Evolutionary conservation across 1,140 invertebrate genomes (phyloP).

Genomic region (Popillia japonica): DNA sequence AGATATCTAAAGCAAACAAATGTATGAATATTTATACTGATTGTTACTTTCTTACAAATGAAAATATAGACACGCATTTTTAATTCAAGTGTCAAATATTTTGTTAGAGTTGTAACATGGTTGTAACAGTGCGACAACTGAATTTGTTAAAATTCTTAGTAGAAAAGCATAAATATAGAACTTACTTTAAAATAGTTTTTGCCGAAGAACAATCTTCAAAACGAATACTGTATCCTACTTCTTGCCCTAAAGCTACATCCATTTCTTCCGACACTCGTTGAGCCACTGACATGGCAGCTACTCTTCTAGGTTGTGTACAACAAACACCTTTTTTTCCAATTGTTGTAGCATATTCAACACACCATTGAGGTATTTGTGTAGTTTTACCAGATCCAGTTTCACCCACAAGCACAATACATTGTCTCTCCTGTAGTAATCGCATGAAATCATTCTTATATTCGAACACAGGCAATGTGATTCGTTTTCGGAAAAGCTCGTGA

Average conservation of each 20-base stretch:
- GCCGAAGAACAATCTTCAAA: constrained; percentile 99
- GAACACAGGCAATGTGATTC: constrained; percentile 80
- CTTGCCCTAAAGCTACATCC: constrained; percentile 93
- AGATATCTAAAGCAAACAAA: too few species aligned
- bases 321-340: constrained; percentile 85
- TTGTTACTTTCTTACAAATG: too few species aligned
- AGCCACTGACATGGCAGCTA: constrained; percentile 99
- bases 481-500: constrained; percentile 23
- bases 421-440: constrained; percentile 87
- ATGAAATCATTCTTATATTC: constrained; percentile 97
- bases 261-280: constrained; percentile 99
- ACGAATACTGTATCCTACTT: constrained; percentile 99
- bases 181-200: constrained; percentile 82
- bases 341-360: constrained; percentile 85
- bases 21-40: too few species aligned
- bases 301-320: constrained; percentile 96
- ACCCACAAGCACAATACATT: constrained; percentile 93
- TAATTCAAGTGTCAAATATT: too few species aligned
- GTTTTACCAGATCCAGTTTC: constrained; percentile 98
- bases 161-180: constrained; percentile 38
- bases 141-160: too few species aligned
- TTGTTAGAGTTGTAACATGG: too few species aligned
- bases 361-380: constrained; percentile 94
- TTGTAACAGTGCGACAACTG: too few species aligned
- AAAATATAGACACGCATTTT: too few species aligned